Evolutionary conservation across 2,113 vertebrate genomes (phyloP).

Genomic region (Nettapus auritus): DNA sequence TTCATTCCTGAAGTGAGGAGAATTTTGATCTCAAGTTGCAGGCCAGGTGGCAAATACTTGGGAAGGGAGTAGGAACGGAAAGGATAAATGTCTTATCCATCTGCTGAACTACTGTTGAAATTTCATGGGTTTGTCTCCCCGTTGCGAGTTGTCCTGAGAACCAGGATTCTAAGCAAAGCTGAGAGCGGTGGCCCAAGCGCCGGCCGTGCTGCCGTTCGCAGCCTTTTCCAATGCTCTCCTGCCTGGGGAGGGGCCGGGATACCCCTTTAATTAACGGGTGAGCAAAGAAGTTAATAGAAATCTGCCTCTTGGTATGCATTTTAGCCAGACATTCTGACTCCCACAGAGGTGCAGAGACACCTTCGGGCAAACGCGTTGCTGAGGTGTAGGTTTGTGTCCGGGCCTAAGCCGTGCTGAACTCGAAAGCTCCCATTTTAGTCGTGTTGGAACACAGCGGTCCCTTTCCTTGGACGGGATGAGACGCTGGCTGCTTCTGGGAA

Average conservation of each 20-base stretch:
- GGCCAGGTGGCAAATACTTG: not conserved
- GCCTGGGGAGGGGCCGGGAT: not conserved
- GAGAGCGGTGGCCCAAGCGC: not conserved
- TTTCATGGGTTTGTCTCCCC: not conserved
- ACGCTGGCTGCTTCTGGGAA: not conserved
- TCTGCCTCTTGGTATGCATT: rapidly evolving
- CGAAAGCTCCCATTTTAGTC: not conserved
- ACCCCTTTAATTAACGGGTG: not conserved
- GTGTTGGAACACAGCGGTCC: not conserved
- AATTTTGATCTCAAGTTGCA: not conserved
- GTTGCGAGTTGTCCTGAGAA: not conserved
- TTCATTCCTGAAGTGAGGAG: not conserved
- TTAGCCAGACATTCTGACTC: not conserved
- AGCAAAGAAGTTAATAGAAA: not conserved
- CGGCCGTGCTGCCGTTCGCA: not conserved
- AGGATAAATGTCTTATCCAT: not conserved
- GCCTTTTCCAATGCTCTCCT: not conserved
- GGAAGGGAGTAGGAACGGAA: not conserved
- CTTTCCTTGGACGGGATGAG: not conserved
- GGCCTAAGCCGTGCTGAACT: not conserved
- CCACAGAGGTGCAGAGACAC: not conserved
- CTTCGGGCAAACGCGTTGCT: not conserved
- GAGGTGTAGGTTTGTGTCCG: not conserved
- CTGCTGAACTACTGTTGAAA: not conserved
- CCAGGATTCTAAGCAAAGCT: not conserved